Percentiles rank a stretch among this genome's conserved stretches.
phyloP scores from a whole-genome alignment of 1,140 invertebrate species.

The Sesamia nonagrioides region DNA sequence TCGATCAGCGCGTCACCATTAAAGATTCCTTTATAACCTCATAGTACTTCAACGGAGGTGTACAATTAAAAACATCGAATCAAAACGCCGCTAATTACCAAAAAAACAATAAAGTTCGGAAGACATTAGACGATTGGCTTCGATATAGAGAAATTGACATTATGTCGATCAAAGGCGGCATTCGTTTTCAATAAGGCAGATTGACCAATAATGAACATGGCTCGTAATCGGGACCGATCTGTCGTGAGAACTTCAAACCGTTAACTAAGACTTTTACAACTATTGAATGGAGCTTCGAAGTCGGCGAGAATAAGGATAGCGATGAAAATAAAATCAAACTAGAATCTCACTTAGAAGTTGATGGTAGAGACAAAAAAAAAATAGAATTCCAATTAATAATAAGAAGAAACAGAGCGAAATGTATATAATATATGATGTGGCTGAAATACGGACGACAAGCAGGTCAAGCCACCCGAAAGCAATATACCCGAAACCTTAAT shows the following conservation, averaged over 20 bases:
- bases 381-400: neutral
- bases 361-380: neutral
- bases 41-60: slow-evolving; percentile 31
- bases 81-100: slow-evolving; percentile 53
- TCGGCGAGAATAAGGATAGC: slow-evolving; percentile 37
- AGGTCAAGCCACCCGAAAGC: no score
- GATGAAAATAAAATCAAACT: neutral
- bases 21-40: slow-evolving; percentile 36
- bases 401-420: neutral
- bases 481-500: no score
- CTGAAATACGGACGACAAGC: no score
- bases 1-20: slow-evolving; percentile 33
- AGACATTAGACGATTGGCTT: slow-evolving; percentile 49
- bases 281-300: slow-evolving; percentile 62
- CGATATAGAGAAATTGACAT: slow-evolving; percentile 78
- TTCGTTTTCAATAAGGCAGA: slow-evolving; percentile 83
- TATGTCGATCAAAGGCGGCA: slow-evolving; percentile 79
- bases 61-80: slow-evolving; percentile 48
- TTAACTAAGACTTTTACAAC: slow-evolving; percentile 83
- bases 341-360: neutral
- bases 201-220: slow-evolving; percentile 84
- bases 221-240: slow-evolving; percentile 69
- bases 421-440: no score
- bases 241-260: slow-evolving; percentile 82
- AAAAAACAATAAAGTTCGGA: slow-evolving; percentile 51